Evolutionary conservation across 1,140 invertebrate genomes (phyloP).

Genomic region (Cyclina sinensis): DNA sequence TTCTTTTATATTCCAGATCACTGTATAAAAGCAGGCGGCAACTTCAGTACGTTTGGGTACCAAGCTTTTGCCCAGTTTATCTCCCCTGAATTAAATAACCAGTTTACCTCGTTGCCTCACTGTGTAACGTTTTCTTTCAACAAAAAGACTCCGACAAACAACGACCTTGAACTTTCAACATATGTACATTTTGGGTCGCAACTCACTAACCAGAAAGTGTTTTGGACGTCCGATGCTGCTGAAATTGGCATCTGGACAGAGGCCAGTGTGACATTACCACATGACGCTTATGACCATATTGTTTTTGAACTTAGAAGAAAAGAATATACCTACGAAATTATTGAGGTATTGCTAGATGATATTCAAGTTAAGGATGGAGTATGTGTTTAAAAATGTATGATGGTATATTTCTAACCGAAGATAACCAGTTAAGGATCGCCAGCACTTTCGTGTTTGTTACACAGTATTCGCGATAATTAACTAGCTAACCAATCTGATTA

Average conservation of each 20-base stretch:
- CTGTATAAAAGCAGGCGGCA: conserved; percentile 17
- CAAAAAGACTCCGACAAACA: neutral
- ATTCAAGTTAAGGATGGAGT: conserved; percentile 33
- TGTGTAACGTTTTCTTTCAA: conserved; percentile 31
- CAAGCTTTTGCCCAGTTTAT: neutral
- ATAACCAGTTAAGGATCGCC: no score
- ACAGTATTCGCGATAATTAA: no score
- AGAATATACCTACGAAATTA: neutral
- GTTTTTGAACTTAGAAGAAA: conserved; percentile 32
- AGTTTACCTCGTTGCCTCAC: conserved; percentile 21
- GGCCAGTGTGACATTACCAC: neutral
- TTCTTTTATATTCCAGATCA: conserved; percentile 46
- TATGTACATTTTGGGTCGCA: neutral
- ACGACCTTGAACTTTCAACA: conserved; percentile 1
- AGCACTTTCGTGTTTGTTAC: no score
- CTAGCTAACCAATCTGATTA: no score
- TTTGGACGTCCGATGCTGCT: neutral
- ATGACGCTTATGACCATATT: conserved; percentile 30
- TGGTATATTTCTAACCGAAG: no score
- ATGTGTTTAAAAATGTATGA: conserved; percentile 41
- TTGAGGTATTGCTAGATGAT: conserved; percentile 29
- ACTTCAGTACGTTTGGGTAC: neutral
- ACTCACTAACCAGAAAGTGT: conserved; percentile 3
- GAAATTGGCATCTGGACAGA: neutral
- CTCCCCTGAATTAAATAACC: neutral